Evolutionary conservation across 2,113 vertebrate genomes (phyloP).

Genomic region (Zootoca vivipara): DNA sequence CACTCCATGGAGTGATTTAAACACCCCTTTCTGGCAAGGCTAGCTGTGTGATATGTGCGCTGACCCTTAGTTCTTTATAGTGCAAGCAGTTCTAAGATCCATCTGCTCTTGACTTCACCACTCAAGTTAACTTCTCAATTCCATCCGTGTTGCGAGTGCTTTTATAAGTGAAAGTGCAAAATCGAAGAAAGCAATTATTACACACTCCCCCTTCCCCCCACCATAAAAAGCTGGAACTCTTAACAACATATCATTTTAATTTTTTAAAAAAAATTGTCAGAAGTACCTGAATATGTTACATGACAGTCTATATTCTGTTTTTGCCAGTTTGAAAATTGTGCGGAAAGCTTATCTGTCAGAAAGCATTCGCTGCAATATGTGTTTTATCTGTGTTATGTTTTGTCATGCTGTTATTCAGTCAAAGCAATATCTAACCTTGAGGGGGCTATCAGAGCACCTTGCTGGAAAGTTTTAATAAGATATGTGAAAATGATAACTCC

Average conservation of each 20-base stretch:
- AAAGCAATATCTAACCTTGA: constrained; percentile 41
- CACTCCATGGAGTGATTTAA: not conserved
- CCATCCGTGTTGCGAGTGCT: not conserved
- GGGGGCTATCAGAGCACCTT: constrained; percentile 7
- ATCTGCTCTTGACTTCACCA: constrained; percentile 14
- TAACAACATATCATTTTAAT: not conserved
- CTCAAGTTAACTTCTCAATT: constrained; percentile 6
- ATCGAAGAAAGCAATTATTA: not conserved
- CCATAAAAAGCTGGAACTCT: constrained; percentile 13
- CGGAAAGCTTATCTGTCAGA: constrained; percentile 11
- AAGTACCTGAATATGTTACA: constrained; percentile 4
- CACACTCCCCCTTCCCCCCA: not conserved
- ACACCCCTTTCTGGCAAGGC: not conserved
- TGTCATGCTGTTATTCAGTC: constrained; percentile 34
- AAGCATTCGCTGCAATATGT: constrained; percentile 6
- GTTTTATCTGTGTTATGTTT: not conserved
- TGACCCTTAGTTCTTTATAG: not conserved
- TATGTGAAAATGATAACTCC: constrained; percentile 16
- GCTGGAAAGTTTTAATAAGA: constrained; percentile 27
- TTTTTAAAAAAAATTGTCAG: not conserved
- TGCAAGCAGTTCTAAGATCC: not conserved
- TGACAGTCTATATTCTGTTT: constrained; percentile 6
- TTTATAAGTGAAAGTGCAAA: constrained; percentile 1
- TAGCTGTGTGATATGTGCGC: not conserved
- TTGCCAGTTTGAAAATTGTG: constrained; percentile 42